Evolutionary conservation across 2,888 invertebrate genomes (phyloP).

Genomic region (Eupithecia tripunctaria): DNA sequence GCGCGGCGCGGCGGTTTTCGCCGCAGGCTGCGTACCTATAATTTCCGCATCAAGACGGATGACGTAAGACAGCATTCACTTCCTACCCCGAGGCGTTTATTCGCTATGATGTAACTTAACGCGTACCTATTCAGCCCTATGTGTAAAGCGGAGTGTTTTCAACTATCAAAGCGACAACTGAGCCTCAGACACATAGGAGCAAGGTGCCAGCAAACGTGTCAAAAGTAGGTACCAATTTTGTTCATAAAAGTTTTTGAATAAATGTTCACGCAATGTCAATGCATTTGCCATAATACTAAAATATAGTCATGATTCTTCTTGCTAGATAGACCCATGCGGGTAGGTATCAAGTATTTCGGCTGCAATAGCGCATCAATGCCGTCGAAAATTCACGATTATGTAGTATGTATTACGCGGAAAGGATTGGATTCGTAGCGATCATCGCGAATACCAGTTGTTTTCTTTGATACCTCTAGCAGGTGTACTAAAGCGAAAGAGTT

Average conservation of each 20-base stretch:
- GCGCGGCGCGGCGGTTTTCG: too few species aligned
- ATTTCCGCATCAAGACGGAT: slow-evolving; percentile 49
- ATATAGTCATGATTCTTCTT: slow-evolving; percentile 1
- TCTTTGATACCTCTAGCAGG: slow-evolving; percentile 40
- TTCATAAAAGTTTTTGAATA: neutral
- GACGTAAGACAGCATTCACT: slow-evolving; percentile 33
- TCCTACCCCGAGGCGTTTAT: slow-evolving; percentile 27
- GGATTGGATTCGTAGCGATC: neutral
- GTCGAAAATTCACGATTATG: neutral
- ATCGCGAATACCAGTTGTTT: slow-evolving; percentile 24
- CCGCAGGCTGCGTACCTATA: slow-evolving; percentile 40
- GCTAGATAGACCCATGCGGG: too few species aligned
- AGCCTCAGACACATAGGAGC: neutral
- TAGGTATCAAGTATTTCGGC: neutral
- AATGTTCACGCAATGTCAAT: neutral
- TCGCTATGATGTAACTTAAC: neutral
- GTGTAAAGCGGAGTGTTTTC: neutral
- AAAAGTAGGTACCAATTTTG: neutral
- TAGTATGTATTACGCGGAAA: neutral
- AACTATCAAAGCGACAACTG: neutral
- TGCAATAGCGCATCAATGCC: neutral
- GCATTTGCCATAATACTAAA: neutral
- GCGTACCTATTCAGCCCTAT: neutral
- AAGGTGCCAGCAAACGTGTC: neutral
- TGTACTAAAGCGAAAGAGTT: neutral